Conservation (phyloP, 2,113 vertebrate species). For the Danio rerio region GRCz12tu NC_133192.1:24005001-24005500, state of each 20-base stretch:
- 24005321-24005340: too few relatives aligned
- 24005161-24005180: constrained; percentile 98
- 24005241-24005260: constrained; percentile 99
- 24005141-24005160: constrained; percentile 96
- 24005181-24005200: constrained; percentile 96
- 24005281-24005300: not conserved
- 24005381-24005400: too few relatives aligned
- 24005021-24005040: not conserved
- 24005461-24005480: too few relatives aligned
- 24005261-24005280: constrained; percentile 90
- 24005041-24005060: not conserved
- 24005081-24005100: constrained; percentile 78
- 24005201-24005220: constrained; percentile 93
- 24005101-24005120: constrained; percentile 98
- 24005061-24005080: not conserved
- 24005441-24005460: too few relatives aligned
- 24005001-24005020: too few relatives aligned
- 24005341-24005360: too few relatives aligned
- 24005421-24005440: too few relatives aligned
- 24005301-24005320: too few relatives aligned
- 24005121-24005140: constrained; percentile 98
- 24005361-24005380: too few relatives aligned
- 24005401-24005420: too few relatives aligned
- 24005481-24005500: too few relatives aligned
- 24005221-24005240: constrained; percentile 99